Conservation (phyloP, 2,797 vertebrate species). For the Falco concolor region DNA sequence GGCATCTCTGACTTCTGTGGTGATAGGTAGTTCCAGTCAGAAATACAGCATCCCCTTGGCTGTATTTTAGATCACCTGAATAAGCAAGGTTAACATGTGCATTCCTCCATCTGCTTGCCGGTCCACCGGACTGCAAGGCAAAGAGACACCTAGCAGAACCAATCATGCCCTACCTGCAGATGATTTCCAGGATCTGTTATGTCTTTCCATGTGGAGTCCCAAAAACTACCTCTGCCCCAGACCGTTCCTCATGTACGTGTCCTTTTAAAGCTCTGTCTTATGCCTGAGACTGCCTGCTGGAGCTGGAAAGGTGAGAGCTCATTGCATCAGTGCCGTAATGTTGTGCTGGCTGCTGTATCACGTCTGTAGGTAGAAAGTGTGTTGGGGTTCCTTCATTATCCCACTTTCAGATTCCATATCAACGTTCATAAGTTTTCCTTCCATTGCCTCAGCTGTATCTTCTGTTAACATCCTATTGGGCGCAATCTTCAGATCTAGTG, state of each 20-base stretch:
- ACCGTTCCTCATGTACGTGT: neutral
- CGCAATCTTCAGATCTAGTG: neutral
- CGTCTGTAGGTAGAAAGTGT: neutral
- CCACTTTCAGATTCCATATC: neutral
- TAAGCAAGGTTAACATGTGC: neutral
- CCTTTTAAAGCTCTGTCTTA: neutral
- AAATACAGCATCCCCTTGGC: neutral
- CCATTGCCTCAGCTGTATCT: neutral
- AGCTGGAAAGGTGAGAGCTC: neutral
- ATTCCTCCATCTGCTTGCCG: neutral
- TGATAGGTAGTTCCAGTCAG: neutral
- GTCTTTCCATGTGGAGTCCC: neutral
- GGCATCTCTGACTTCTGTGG: neutral
- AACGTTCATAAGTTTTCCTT: neutral
- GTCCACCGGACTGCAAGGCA: neutral
- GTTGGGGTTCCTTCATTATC: neutral
- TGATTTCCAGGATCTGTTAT: neutral
- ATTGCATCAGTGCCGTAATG: rapidly evolving
- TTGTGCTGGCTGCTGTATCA: neutral
- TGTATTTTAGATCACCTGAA: neutral
- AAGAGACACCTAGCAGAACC: neutral
- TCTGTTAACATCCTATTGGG: neutral
- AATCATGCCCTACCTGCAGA: neutral
- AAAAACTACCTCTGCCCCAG: neutral
- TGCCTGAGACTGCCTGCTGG: neutral